A percentile compares a stretch with the other conserved stretches of the same genome.
Conservation (phyloP, 2,797 vertebrate species). For the Simalia tracyae region DNA sequence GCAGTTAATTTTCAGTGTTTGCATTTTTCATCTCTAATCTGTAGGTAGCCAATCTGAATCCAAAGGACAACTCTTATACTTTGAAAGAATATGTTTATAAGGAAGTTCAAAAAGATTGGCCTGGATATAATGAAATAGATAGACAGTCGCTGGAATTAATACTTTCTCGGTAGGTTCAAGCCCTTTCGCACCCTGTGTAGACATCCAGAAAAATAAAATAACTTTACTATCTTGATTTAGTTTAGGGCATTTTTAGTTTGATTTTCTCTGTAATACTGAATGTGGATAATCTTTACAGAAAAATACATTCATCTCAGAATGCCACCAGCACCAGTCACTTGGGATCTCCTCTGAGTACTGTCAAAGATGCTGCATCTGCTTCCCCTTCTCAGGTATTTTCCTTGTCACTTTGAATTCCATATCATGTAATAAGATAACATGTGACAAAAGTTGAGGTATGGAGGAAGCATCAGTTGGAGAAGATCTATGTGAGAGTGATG, state of each 20-base stretch:
- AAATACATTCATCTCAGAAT: conserved; percentile 78
- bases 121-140: conserved; percentile 86
- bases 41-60: conserved; percentile 89
- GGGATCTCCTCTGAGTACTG: conserved; percentile 74
- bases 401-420: neutral
- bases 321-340: conserved; percentile 57
- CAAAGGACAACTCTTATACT: conserved; percentile 89
- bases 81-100: conserved; percentile 90
- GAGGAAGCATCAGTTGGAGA: neutral
- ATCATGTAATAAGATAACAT: neutral
- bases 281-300: conserved; percentile 76
- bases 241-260: conserved; percentile 6
- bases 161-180: conserved; percentile 79
- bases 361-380: conserved; percentile 75
- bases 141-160: conserved; percentile 80
- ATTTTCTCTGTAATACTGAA: conserved; percentile 52
- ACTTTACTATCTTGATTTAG: neutral
- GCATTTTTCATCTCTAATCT: conserved; percentile 33
- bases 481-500: fast-evolving
- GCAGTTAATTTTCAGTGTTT: conserved; percentile 28
- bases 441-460: neutral
- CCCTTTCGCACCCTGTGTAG: conserved; percentile 16
- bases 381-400: conserved; percentile 82
- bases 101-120: conserved; percentile 88
- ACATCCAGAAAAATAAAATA: neutral